These are phyloP conservation scores for Hycleus phaleratus DNA, from an alignment of 1,140 invertebrate species.

Conservation along the genomic window DNA sequence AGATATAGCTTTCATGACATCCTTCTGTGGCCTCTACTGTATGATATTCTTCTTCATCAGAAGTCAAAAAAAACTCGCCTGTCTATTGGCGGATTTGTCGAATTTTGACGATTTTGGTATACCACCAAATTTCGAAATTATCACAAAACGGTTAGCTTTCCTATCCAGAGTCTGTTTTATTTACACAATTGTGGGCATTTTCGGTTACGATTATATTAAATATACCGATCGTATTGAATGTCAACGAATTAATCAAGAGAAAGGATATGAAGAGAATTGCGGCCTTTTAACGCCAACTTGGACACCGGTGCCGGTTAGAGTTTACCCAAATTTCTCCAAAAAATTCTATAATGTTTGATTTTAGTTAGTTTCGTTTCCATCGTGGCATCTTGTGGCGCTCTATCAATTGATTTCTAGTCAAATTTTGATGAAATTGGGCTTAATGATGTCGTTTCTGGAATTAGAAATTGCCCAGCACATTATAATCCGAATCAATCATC, in stretches of 20 bases:
- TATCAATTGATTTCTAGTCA: conserved; percentile 3
- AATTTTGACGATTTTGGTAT: conserved; percentile 1
- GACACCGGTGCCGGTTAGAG: conserved; percentile 8
- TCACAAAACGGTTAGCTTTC: neutral
- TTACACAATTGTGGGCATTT: neutral
- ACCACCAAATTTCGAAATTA: conserved; percentile 2
- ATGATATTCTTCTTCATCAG: conserved; percentile 2
- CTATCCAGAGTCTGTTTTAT: neutral
- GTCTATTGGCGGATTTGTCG: neutral
- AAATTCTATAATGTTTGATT: neutral
- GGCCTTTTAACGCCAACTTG: conserved; percentile 7
- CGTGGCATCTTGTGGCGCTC: neutral
- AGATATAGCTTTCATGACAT: neutral
- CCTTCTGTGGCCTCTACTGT: conserved; percentile 2
- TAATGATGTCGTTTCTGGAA: conserved; percentile 3
- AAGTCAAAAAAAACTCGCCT: conserved; percentile 3
- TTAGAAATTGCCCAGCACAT: conserved; percentile 4
- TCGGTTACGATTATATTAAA: conserved; percentile 1
- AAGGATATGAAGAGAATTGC: conserved; percentile 4
- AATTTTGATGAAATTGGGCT: conserved; percentile 4
- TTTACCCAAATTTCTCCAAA: neutral
- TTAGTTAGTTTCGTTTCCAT: conserved; percentile 5
- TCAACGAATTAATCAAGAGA: neutral
- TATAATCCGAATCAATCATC: conserved; percentile 2
- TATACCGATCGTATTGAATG: neutral